phyloP scores from a whole-genome alignment of 2,797 vertebrate species.

The Epinephelus coioides region DNA sequence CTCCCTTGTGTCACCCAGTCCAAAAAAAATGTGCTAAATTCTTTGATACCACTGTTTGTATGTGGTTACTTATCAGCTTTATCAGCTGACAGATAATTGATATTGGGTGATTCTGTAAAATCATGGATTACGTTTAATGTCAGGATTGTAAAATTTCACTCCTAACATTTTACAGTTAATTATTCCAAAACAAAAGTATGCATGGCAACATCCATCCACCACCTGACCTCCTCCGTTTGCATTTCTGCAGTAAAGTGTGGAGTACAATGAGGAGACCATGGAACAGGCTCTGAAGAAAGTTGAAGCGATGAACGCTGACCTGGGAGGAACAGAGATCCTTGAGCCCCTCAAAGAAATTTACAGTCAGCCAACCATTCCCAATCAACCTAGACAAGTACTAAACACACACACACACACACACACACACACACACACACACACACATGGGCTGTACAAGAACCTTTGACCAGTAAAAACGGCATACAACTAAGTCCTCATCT shows the following conservation, averaged over 20 bases:
- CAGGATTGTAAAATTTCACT: too few relatives aligned
- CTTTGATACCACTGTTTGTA: background rate
- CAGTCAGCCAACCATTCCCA: conserved; percentile 61
- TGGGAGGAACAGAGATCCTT: background rate
- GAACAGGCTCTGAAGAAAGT: background rate
- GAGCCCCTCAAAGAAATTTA: background rate
- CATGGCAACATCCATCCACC: too few relatives aligned
- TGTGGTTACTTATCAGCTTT: background rate
- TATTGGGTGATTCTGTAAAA: too few relatives aligned
- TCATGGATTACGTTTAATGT: too few relatives aligned
- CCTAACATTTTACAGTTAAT: too few relatives aligned
- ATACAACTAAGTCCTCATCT: too few relatives aligned
- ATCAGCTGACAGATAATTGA: too few relatives aligned
- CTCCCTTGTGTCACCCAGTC: background rate
- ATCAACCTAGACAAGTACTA: conserved; percentile 74
- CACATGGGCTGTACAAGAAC: too few relatives aligned
- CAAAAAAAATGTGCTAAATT: background rate
- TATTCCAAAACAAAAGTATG: too few relatives aligned
- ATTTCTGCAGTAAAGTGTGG: conserved; percentile 76
- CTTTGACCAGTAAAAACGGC: too few relatives aligned
- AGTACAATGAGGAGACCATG: conserved; percentile 78
- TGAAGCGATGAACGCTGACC: rapidly evolving
- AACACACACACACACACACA: background rate
- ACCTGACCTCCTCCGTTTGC: background rate
- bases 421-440: background rate